Base-by-base conservation (phyloP, 2,113 vertebrate species). In the Clarias macrocephalus region DNA sequence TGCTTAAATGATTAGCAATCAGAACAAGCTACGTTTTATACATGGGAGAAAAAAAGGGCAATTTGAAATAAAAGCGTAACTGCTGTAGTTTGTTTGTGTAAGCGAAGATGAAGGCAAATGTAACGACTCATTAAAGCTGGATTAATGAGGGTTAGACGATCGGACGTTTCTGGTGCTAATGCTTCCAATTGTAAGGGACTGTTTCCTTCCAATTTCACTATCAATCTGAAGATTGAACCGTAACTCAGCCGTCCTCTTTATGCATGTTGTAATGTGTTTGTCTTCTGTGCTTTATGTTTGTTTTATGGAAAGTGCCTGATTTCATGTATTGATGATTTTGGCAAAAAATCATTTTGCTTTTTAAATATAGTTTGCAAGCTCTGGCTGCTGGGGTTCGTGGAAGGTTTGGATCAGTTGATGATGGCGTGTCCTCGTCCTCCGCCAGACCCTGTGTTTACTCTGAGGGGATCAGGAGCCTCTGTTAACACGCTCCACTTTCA, bases 401-500 rank as follows among this genome's bases (percentile, higher is more conserved):
- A 48, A 60, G 68, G 57, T 42, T 75, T n/a, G 21, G n/a, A 56
- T 8, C 21, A n/a, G n/a, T n/a, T 33, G 72, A 75, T 0, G n/a
- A 97, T 95, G 93, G 93, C 95, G 21, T 92, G 85, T 73, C 96
- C 95, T 0, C 91, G 85, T 73, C 96, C 95, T 0, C 91, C 97
- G 3, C 98, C 97, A 0, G 94, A 96, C 57, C 98, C 98, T 3
- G 89, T 93, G 91, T 99, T 96, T 88, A 96, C 97, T 83, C 95
- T 99, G 57, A 95, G 98, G 90, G 98, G 98, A 0, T 88, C 96
- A 0, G 87, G 93, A 5, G 95, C 96, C 5, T 88, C 97, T 1
- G 93, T 99, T 70, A 97, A 97, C 60, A 84, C 96, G 0, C 94
- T 99, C 73, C 96, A 96, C 87, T 99, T 99, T 89, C 93, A 91